Evolutionary conservation across 2,797 vertebrate genomes (phyloP), one percentile per base, ranked within the genome.

Genomic region (Cirrhinus mrigala): DNA sequence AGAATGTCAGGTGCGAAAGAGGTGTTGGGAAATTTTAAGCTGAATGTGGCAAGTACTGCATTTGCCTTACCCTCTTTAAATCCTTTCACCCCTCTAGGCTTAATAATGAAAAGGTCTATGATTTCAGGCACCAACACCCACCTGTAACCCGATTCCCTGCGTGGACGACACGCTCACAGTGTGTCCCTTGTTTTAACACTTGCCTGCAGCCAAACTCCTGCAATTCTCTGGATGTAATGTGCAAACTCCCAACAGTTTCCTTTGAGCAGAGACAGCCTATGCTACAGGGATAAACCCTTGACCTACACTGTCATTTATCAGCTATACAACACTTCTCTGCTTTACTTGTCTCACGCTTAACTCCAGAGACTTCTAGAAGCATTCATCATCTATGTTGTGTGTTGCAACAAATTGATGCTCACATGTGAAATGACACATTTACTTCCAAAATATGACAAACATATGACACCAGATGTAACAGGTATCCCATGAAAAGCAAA

Each of bases 171-270:
- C 89, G 64, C 88, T 95, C 91, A 96, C 95, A 96, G 93, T 93
- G 88, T 90, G 68, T 88, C 94, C 94, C 94, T 96, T 96, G 95
- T 96, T 85, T 94, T 86, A 18, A 85, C 86, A 84, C 89, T 74
- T 50, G 75, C 87, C 46, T 90, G 91, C 91, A 89, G 85, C 91
- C 89, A 88, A 68, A 88, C 91, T 92, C 37, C 81, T 33, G 90
- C 85, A 85, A 91, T 91, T 89, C 90, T 90, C 94, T 92, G 94
- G 94, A 96, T 93, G 93, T 80, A 71, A 87, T 93, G 92, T 90
- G 93, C 89, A 92, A 89, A 81, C 85, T 87, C 91, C 89, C 87
- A 50, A 6, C 29, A 85, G 90, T 93, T 93, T 93, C 94, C 88
- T 91, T 92, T 92, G 87, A 94, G 92, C 73, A 86, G 79, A 85